Percentiles rank a stretch among this genome's conserved stretches.
phyloP scores from a whole-genome alignment of 2,888 invertebrate genomes.

The Chalcosyrphus nemorum region DNA sequence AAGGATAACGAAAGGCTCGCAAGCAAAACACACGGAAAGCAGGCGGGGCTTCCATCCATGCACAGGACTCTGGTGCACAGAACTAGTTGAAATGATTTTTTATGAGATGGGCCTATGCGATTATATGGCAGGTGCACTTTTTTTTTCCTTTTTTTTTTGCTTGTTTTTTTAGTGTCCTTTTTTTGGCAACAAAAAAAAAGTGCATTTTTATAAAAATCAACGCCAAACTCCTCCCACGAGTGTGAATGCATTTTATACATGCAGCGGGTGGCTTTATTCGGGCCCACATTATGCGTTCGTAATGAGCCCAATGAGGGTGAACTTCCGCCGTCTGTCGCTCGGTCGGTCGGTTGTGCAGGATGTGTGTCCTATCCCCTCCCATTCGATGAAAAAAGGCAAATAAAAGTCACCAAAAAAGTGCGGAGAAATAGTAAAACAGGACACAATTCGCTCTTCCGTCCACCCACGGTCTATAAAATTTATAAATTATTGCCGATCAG shows the following conservation, averaged over 20 bases:
- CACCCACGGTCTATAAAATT: constrained; percentile 14
- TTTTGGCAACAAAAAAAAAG: constrained; percentile 45
- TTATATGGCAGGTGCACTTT: constrained; percentile 67
- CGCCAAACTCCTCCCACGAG: constrained; percentile 72
- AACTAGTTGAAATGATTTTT: constrained; percentile 72
- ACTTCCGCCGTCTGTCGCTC: constrained; percentile 52
- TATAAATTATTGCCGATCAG: constrained; percentile 50
- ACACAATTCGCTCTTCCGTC: constrained; percentile 20
- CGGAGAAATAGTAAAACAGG: constrained; percentile 66
- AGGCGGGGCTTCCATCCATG: constrained; percentile 70
- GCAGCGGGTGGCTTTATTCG: constrained; percentile 29
- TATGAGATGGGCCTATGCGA: constrained; percentile 72
- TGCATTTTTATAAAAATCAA: constrained; percentile 70
- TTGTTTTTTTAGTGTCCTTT: constrained; percentile 48
- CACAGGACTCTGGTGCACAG: constrained; percentile 60
- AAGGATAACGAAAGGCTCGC: constrained; percentile 51
- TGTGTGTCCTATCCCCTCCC: constrained; percentile 59
- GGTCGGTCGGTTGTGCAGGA: too few species aligned
- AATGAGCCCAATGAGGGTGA: constrained; percentile 72
- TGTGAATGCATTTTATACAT: constrained; percentile 63
- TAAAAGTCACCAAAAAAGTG: constrained; percentile 67
- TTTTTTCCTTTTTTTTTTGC: constrained; percentile 33
- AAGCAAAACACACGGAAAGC: constrained; percentile 67
- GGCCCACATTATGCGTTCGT: constrained; percentile 71
- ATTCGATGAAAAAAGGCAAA: constrained; percentile 52